phyloP scores from a whole-genome alignment of 2,888 invertebrate genomes.

The Agriotes lineatus region DNA sequence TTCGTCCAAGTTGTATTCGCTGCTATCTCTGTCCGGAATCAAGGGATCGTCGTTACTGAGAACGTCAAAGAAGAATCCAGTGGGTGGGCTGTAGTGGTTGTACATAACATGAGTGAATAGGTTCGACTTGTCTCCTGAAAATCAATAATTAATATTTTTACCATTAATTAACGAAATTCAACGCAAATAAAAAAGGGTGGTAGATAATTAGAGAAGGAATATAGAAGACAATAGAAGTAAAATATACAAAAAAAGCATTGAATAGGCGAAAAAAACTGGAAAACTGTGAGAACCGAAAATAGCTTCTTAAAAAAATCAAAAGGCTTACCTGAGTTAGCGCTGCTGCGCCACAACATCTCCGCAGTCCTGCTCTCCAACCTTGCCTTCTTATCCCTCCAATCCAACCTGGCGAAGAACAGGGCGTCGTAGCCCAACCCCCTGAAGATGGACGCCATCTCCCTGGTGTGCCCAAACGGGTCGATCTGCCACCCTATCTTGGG shows the following conservation, averaged over 20 bases:
- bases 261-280: too few relatives aligned
- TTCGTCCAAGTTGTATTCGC: conserved; percentile 70
- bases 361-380: conserved; percentile 72
- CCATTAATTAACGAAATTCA: too few relatives aligned
- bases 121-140: conserved; percentile 58
- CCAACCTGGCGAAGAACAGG: conserved; percentile 78
- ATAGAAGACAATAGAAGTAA: too few relatives aligned
- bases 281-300: too few relatives aligned
- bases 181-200: too few relatives aligned
- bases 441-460: conserved; percentile 76
- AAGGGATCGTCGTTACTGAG: conserved; percentile 70
- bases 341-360: conserved; percentile 80
- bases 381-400: conserved; percentile 73
- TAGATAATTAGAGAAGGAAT: too few relatives aligned
- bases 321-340: conserved; percentile 68
- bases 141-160: too few relatives aligned
- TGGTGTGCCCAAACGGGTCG: conserved; percentile 86
- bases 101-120: conserved; percentile 73
- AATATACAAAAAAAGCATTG: too few relatives aligned
- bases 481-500: conserved; percentile 89
- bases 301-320: background rate
- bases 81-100: conserved; percentile 70
- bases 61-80: conserved; percentile 75
- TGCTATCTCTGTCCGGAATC: conserved; percentile 68
- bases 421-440: conserved; percentile 80